Conservation (phyloP, 2,797 vertebrate genomes). For the Stomatorhinus walkeri region DNA sequence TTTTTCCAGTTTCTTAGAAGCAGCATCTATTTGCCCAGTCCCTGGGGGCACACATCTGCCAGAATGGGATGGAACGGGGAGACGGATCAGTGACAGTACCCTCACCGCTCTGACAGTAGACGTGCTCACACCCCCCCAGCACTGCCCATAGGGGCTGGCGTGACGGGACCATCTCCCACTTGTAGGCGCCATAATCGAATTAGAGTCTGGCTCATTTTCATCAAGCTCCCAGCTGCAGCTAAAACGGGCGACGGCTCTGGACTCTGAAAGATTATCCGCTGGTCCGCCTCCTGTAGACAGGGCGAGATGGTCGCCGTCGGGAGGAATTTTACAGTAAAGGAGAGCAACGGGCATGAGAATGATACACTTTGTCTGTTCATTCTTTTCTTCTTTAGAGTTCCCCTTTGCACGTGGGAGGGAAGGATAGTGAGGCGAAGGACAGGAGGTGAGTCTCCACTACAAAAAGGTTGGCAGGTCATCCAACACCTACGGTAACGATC, state of each 20-base stretch:
- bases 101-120: neutral
- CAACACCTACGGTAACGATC: constrained; percentile 67
- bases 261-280: constrained; percentile 2
- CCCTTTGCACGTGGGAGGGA: neutral
- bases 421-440: neutral
- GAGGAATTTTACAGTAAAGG: neutral
- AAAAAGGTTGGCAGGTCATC: constrained; percentile 46
- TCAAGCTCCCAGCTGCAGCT: neutral
- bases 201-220: neutral
- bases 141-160: neutral
- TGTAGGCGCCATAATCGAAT: neutral
- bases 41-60: neutral
- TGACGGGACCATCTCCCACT: neutral
- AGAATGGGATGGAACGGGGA: neutral
- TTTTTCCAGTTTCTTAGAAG: neutral
- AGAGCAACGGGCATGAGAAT: neutral
- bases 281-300: neutral
- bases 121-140: neutral
- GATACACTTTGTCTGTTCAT: neutral
- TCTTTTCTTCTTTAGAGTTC: neutral
- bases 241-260: constrained; percentile 6
- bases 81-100: neutral
- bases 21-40: constrained; percentile 2
- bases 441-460: no score
- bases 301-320: neutral